Base-by-base conservation (phyloP, 2,113 vertebrate species). In the Sialia sialis region DNA sequence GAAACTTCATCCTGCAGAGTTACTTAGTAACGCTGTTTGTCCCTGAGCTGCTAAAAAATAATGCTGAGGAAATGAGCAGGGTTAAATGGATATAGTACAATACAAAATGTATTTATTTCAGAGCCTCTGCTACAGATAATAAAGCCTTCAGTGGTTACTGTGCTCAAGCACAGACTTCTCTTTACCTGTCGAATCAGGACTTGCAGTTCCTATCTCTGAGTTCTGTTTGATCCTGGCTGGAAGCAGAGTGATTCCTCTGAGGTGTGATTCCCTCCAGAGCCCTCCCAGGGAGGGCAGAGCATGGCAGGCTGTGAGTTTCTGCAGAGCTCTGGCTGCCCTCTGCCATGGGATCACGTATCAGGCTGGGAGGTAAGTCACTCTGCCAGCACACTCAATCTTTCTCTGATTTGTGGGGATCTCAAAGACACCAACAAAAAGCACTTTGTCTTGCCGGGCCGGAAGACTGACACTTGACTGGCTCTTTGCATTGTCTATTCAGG, bases 361-460 rank as follows among this genome's bases (percentile, higher is more conserved):
- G 41, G 5, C 67, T 26, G 69, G 8, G 36, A 62, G 75, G 58
- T 22, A 38, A 27, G 75, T 30, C 19, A 0, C 67, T 30, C 72
- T 88, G 83, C 72, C 46, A 88, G 79, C 82, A 52, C 79, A 70
- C 32, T 90, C 90, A 58, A 92, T 94, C 94, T 90, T 8, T 8
- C 80, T 90, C 46, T 54, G 88, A 86, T 92, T 90, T 86, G 88
- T 92, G 43, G 58, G 60, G 82, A 86, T 85, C 75, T 92, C 43
- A 20, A 49, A 66, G 59, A 51, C 60, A 73, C 49, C 43, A 70
- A 96, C 95, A 95, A 88, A 95, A 92, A 91, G 63, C 63, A n/a
- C 88, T 93, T 94, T 96, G 96, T 96, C 59, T 79, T 41, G 16
- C 78, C 10, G 1, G 5, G 56, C 38, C 66, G n/a, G 62, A 79